Percentiles rank a stretch among this genome's conserved stretches.
These are phyloP conservation scores for Rhinatrema bivittatum DNA, from an alignment of 2,797 vertebrate genomes.

Conservation along the genomic window DNA sequence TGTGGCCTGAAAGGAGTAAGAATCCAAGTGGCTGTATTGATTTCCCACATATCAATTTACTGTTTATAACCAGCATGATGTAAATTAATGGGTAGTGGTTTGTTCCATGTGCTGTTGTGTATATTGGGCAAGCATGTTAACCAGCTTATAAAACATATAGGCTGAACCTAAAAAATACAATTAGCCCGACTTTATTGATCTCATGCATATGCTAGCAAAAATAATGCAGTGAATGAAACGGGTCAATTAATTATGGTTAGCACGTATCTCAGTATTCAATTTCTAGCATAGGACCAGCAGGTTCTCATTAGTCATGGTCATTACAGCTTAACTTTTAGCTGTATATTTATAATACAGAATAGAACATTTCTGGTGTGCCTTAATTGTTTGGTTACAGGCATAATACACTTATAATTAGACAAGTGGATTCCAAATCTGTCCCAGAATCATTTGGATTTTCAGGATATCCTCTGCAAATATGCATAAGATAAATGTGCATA, in stretches of 20 bases:
- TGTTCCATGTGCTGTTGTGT: slow-evolving; percentile 14
- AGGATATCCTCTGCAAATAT: too few species aligned
- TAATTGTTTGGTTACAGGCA: too few species aligned
- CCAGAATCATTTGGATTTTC: too few species aligned
- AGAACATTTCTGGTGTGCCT: too few species aligned
- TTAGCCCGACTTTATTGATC: slow-evolving; percentile 4
- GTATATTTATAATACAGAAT: too few species aligned
- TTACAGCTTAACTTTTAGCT: too few species aligned
- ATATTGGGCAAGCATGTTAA: slow-evolving; percentile 7
- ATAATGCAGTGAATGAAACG: not conserved
- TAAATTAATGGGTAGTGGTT: slow-evolving; percentile 58
- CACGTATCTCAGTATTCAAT: too few species aligned
- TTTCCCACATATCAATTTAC: slow-evolving; percentile 47
- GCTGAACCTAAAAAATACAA: slow-evolving; percentile 2
- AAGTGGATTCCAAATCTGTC: too few species aligned
- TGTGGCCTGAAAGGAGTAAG: slow-evolving; percentile 19
- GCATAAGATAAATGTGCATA: too few species aligned
- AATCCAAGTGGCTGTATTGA: slow-evolving; percentile 24
- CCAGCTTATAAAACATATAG: slow-evolving; percentile 11
- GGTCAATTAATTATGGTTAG: not conserved
- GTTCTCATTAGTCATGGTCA: too few species aligned
- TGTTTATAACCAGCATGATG: slow-evolving; percentile 49
- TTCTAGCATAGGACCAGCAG: too few species aligned
- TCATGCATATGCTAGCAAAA: not conserved
- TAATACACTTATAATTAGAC: too few species aligned